Evolutionary conservation across 2,797 vertebrate species (phyloP).

Genomic region (Poecilia wingei): DNA sequence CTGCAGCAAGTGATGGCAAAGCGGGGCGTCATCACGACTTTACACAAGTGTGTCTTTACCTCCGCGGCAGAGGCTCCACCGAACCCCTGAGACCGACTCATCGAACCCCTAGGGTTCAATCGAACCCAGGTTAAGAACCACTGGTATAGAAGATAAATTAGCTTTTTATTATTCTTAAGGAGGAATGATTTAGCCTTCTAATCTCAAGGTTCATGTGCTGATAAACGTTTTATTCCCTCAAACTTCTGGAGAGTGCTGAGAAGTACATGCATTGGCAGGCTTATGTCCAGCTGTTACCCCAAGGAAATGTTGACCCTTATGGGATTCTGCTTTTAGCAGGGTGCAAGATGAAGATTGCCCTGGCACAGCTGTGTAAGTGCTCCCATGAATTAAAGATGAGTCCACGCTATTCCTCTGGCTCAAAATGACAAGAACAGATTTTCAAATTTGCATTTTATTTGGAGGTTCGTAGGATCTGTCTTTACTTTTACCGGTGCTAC

Average conservation of each 20-base stretch:
- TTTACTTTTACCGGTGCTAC: conserved; percentile 37
- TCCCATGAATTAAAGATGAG: conserved; percentile 79
- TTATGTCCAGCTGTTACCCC: conserved; percentile 55
- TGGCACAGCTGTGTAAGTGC: conserved; percentile 47
- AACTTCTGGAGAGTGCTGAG: conserved; percentile 8
- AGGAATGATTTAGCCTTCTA: conserved; percentile 14
- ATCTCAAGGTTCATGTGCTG: conserved; percentile 20
- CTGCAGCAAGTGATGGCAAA: too few species aligned
- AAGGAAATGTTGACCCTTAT: conserved; percentile 50
- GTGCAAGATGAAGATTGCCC: conserved; percentile 53
- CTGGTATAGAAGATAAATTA: neutral
- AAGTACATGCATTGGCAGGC: conserved; percentile 14
- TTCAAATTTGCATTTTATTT: conserved; percentile 75
- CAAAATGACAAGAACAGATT: conserved; percentile 70
- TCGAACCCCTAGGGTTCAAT: too few species aligned
- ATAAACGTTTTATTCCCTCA: conserved; percentile 21
- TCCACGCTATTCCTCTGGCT: conserved; percentile 67
- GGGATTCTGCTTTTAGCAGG: conserved; percentile 53
- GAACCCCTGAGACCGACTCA: too few species aligned
- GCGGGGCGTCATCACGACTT: too few species aligned
- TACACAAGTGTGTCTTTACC: too few species aligned
- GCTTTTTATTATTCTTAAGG: conserved; percentile 4
- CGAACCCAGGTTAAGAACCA: too few species aligned
- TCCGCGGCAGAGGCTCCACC: too few species aligned
- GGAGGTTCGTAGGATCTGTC: conserved; percentile 47